Percentiles rank a stretch among this genome's conserved stretches.
Conservation (phyloP, 2,113 vertebrate genomes). For the Menidia beryllina region DNA sequence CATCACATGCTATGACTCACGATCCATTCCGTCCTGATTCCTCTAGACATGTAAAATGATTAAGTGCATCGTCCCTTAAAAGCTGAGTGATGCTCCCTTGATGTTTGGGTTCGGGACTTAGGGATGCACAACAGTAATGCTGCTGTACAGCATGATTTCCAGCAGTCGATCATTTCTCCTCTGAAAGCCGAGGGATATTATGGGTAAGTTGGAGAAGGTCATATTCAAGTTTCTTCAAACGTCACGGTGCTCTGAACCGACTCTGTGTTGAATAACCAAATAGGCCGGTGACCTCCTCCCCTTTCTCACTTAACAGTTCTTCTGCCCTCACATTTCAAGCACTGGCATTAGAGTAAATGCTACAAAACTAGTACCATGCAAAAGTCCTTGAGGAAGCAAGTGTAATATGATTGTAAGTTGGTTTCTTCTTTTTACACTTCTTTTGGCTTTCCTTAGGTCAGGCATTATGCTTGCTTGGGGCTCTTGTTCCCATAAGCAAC, state of each 20-base stretch:
- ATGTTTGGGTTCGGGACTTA: constrained; percentile 37
- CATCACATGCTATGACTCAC: constrained; percentile 54
- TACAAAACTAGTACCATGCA: constrained; percentile 47
- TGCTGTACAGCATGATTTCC: constrained; percentile 40
- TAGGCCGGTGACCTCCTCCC: constrained; percentile 50
- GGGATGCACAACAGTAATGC: constrained; percentile 35
- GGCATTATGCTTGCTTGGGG: constrained; percentile 52
- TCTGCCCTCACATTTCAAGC: constrained; percentile 52
- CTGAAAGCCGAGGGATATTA: constrained; percentile 32
- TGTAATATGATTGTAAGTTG: constrained; percentile 46
- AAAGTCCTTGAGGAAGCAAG: constrained; percentile 60
- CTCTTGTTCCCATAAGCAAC: constrained; percentile 68
- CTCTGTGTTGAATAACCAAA: constrained; percentile 57
- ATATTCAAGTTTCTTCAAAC: constrained; percentile 46
- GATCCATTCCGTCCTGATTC: constrained; percentile 44
- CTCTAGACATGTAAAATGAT: constrained; percentile 47
- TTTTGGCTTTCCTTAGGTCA: constrained; percentile 48
- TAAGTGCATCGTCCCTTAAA: constrained; percentile 49
- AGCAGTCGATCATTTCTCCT: constrained; percentile 14
- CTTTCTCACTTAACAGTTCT: constrained; percentile 29
- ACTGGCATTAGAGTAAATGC: constrained; percentile 46
- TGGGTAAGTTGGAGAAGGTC: constrained; percentile 44
- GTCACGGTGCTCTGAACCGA: constrained; percentile 40
- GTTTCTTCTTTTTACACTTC: constrained; percentile 28
- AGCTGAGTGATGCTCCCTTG: constrained; percentile 41